A percentile compares a stretch with the other conserved stretches of the same genome.
Conservation (phyloP, 2,888 invertebrate species). For the Cheilosia soror region DNA sequence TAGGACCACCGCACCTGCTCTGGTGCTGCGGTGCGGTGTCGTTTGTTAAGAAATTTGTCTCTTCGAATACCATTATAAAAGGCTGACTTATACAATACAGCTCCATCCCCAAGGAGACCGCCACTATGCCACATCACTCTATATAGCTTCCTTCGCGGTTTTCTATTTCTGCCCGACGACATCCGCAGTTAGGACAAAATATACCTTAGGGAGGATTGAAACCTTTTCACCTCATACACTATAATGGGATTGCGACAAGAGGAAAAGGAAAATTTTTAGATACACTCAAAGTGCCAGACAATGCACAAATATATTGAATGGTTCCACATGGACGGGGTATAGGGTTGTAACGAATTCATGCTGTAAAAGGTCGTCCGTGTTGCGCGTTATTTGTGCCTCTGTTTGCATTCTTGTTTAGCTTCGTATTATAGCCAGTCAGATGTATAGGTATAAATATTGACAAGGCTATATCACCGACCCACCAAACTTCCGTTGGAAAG, state of each 20-base stretch:
- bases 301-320: slow-evolving; percentile 71
- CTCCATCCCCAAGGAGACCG: slow-evolving; percentile 6
- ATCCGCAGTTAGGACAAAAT: slow-evolving; percentile 63
- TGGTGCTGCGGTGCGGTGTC: slow-evolving; percentile 46
- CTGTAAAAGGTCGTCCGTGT: slow-evolving; percentile 33
- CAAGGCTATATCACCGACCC: not conserved
- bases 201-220: slow-evolving; percentile 54
- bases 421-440: slow-evolving; percentile 14
- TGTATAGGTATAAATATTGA: slow-evolving; percentile 37
- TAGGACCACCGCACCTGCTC: slow-evolving; percentile 2
- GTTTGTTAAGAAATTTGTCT: slow-evolving; percentile 71
- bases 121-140: slow-evolving; percentile 13
- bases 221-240: slow-evolving; percentile 47
- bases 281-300: slow-evolving; percentile 66
- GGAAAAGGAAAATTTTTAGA: slow-evolving; percentile 57
- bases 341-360: slow-evolving; percentile 4
- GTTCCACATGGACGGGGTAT: slow-evolving; percentile 30
- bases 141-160: slow-evolving; percentile 60
- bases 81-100: slow-evolving; percentile 52
- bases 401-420: slow-evolving; percentile 45
- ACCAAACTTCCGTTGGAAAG: slow-evolving; percentile 39
- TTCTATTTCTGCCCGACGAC: slow-evolving; percentile 53
- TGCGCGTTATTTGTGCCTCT: slow-evolving; percentile 42
- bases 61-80: slow-evolving; percentile 68
- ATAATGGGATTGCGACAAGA: slow-evolving; percentile 29